A percentile compares a stretch with the other conserved stretches of the same genome.
Evolutionary conservation across 2,888 invertebrate species (phyloP).

Genomic region (Pheosia tremula): DNA sequence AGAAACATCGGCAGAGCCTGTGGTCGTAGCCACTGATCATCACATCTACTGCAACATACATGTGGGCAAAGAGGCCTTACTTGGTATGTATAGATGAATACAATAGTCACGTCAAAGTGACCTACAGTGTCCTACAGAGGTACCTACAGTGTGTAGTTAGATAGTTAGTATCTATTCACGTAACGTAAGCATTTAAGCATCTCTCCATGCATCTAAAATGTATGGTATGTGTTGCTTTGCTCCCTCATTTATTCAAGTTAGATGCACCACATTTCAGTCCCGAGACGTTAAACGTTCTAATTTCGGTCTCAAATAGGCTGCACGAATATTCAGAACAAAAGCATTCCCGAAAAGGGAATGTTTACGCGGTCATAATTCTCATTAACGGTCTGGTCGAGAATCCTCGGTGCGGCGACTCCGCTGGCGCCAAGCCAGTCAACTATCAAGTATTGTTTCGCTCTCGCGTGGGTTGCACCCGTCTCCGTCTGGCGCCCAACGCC

Average conservation of each 20-base stretch:
- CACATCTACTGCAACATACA: constrained; percentile 80
- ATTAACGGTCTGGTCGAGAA: constrained; percentile 48
- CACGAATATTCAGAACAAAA: constrained; percentile 44
- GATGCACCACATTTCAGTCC: constrained; percentile 17
- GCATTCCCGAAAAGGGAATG: constrained; percentile 61
- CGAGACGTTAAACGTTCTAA: constrained; percentile 24
- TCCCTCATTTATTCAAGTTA: not conserved
- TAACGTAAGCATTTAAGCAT: not conserved
- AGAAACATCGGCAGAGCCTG: constrained; percentile 66
- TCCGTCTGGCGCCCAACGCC: constrained; percentile 39
- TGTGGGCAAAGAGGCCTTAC: constrained; percentile 69
- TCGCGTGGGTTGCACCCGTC: constrained; percentile 47
- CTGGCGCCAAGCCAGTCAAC: constrained; percentile 66
- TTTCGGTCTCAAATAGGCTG: constrained; percentile 28
- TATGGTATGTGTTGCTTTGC: not conserved
- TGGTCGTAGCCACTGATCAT: constrained; percentile 63
- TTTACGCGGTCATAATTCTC: constrained; percentile 64
- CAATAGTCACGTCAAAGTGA: too few relatives aligned
- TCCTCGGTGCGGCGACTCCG: constrained; percentile 33
- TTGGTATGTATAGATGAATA: too few relatives aligned
- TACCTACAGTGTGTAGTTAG: not conserved
- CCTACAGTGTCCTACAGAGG: not conserved
- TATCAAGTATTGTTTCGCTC: constrained; percentile 64
- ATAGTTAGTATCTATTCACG: not conserved
- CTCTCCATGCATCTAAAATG: not conserved